These are phyloP conservation scores for Xyliphius kryptos DNA, from an alignment of 2,113 vertebrate species.

Conservation along the genomic window DNA sequence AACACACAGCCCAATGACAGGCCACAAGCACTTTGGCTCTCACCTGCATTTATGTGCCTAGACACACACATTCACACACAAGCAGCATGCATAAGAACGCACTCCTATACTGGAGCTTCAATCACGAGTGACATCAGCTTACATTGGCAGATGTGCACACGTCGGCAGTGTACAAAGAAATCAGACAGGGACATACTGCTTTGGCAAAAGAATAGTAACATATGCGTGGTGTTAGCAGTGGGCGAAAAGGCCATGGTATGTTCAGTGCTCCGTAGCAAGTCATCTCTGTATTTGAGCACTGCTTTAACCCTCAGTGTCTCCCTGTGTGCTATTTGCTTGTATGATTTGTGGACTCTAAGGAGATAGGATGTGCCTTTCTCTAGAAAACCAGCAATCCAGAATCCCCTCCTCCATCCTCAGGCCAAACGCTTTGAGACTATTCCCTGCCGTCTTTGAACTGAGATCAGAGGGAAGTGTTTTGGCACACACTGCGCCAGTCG, in stretches of 20 bases:
- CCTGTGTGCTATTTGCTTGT: conserved; percentile 47
- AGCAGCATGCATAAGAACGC: background rate
- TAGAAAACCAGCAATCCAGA: conserved; percentile 49
- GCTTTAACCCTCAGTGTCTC: conserved; percentile 41
- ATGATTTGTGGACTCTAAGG: conserved; percentile 63
- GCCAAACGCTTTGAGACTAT: conserved; percentile 64
- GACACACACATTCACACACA: conserved; percentile 8
- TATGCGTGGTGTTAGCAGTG: conserved; percentile 7
- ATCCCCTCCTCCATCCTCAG: conserved; percentile 42
- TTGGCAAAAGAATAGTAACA: conserved; percentile 5
- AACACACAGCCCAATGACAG: too few relatives aligned
- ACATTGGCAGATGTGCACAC: conserved; percentile 25
- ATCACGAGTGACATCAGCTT: conserved; percentile 12
- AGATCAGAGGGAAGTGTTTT: conserved; percentile 66
- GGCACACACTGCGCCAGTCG: conserved; percentile 52
- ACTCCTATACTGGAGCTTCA: background rate
- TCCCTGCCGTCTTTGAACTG: conserved; percentile 68
- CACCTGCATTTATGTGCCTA: conserved; percentile 1
- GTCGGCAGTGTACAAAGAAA: conserved; percentile 15
- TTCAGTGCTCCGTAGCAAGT: conserved; percentile 14
- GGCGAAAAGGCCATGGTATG: conserved; percentile 8
- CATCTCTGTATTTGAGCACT: conserved; percentile 33
- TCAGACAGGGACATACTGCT: background rate
- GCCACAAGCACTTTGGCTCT: conserved; percentile 20
- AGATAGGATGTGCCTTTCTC: conserved; percentile 48